Evolutionary conservation across 2,113 vertebrate genomes (phyloP), one percentile per base, ranked within the genome.

Genomic region (Syngnathus scovelli): DNA sequence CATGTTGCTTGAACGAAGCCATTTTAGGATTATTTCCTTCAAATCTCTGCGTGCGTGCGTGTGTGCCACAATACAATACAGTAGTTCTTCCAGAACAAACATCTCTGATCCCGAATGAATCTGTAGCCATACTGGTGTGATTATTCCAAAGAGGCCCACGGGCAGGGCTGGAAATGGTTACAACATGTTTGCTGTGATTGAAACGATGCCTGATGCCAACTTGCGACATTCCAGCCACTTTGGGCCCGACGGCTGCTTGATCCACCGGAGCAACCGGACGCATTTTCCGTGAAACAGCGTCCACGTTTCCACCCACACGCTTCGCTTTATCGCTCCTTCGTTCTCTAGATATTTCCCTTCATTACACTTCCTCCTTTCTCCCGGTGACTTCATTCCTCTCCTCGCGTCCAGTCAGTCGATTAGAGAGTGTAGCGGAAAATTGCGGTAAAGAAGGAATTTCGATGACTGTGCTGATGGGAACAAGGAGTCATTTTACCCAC

Each of bases 221-320:
- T 6, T 49, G 48, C 48, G 49, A 48, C 44, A 16, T 46, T 46
- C 44, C 44, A 5, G 12, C 44, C 12, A n/a, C 19, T 51, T 52
- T 10, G 49, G 49, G 49, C 49, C 49, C 49, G 19, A 49, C 48
- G 16, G 18, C 18, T 49, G 48, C 48, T 8, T n/a, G 48, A 21
- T 52, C n/a, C 9, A 13, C 49, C 49, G 49, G 27, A 33, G 49
- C 49, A 52, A 52, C 19, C 49, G 19, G n/a, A 2, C 49, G 2
- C 9, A 21, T 21, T 52, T 52, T 52, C 19, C 49, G 21, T 52
- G 27, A 52, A 52, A 21, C 49, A 10, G 49, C 49, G 19, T 52
- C 49, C 18, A 9, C 49, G 7, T 52, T 52, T 52, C 49, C 49
- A 64, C 48, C 54, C 66, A 67, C 23, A 70, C 13, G 54, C 55